phyloP scores from a whole-genome alignment of 2,888 invertebrate species.

The Mythimna lalbum region DNA sequence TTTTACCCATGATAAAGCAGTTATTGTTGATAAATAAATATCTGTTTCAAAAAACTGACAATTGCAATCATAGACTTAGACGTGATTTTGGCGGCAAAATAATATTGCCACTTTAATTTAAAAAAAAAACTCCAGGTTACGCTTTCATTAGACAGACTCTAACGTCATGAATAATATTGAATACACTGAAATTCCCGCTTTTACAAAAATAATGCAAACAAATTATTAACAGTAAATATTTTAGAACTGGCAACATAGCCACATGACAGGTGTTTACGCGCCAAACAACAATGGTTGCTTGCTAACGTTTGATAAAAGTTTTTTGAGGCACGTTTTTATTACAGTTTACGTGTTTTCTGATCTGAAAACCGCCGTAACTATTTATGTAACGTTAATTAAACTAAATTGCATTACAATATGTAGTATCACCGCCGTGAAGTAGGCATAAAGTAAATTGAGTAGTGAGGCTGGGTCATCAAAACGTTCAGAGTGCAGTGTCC shows the following conservation, averaged over 20 bases:
- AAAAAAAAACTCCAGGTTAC: no score
- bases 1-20: no score
- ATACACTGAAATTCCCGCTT: not conserved
- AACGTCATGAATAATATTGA: not conserved
- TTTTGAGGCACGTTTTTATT: conserved; percentile 69
- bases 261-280: conserved; percentile 89
- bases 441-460: conserved; percentile 50
- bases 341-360: conserved; percentile 56
- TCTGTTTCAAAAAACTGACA: no score
- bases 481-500: conserved; percentile 63
- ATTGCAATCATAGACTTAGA: no score
- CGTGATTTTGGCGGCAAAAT: no score
- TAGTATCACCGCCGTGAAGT: conserved; percentile 29
- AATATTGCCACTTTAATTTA: no score
- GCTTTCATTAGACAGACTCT: no score
- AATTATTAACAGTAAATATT: conserved; percentile 25
- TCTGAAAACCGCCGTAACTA: conserved; percentile 50
- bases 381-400: conserved; percentile 19
- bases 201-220: not conserved
- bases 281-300: conserved; percentile 88
- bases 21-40: no score
- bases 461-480: conserved; percentile 55
- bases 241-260: conserved; percentile 63
- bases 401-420: conserved; percentile 41
- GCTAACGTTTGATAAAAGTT: conserved; percentile 73